These are phyloP conservation scores for Lingula anatina DNA, from an alignment of 2,888 invertebrate genomes.

Conservation along the genomic window DNA sequence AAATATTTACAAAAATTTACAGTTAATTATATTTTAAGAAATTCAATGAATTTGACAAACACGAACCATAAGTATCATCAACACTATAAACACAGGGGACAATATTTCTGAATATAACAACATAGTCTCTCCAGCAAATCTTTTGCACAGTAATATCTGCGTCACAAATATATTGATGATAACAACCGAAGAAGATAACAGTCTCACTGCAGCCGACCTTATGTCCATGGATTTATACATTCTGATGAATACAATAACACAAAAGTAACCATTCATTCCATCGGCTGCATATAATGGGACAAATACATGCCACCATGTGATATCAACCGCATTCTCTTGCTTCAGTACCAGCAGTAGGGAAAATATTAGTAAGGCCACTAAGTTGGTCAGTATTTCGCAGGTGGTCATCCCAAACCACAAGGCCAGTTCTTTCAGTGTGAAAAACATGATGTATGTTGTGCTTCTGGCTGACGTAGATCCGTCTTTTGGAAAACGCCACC, in stretches of 20 bases:
- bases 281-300: conserved; percentile 87
- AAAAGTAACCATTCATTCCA: conserved; percentile 89
- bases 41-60: conserved; percentile 79
- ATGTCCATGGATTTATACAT: conserved; percentile 69
- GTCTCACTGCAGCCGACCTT: conserved; percentile 64
- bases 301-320: conserved; percentile 86
- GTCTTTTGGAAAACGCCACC: too few relatives aligned
- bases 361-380: conserved; percentile 77
- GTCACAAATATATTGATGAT: conserved; percentile 81
- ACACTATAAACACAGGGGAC: conserved; percentile 82
- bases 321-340: conserved; percentile 60
- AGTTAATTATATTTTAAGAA: too few relatives aligned
- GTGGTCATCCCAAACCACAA: conserved; percentile 91
- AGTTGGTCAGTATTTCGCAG: conserved; percentile 90
- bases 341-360: conserved; percentile 77
- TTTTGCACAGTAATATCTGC: conserved; percentile 84
- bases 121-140: conserved; percentile 67
- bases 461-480: too few relatives aligned
- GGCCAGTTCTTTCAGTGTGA: conserved; percentile 82
- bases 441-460: too few relatives aligned
- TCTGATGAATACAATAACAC: conserved; percentile 88
- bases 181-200: conserved; percentile 77
- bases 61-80: conserved; percentile 84
- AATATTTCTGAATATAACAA: conserved; percentile 89
- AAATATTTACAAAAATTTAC: too few relatives aligned